Base-by-base conservation (phyloP, 2,113 vertebrate genomes). In the Oncorhynchus kisutch region DNA sequence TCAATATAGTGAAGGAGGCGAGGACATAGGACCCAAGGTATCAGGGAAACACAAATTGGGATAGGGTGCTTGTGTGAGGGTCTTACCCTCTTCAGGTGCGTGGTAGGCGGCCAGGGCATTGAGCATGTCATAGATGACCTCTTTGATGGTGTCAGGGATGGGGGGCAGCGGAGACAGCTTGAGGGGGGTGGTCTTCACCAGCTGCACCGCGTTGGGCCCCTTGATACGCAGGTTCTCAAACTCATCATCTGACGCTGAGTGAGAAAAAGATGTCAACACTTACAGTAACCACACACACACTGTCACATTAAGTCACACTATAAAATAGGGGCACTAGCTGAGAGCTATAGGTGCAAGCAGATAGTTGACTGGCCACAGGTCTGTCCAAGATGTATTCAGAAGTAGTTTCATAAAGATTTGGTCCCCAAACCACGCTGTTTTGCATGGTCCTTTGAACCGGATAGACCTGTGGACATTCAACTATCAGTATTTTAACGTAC, bases 161-260 rank as follows among this genome's bases (percentile, higher is more conserved):
- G 94, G 67, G 1, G 96, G 96, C 73, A 97, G 88, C 5, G 96
- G 91, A 1, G 96, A 96, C n/a, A 96, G 94, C 82, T 98, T 98
- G 71, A 98, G 89, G 18, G 96, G 96, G 2, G 96, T 98, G 18
- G 96, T 98, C 89, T 98, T 98, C 74, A 98, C 96, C 67, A 98
- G 88, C 83, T 97, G 96, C 29, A 97, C 96, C 48, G 96, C 96
- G 82, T 98, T 97, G 8, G 96, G 96, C 12, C 96, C 96, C 85
- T 97, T 98, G 85, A 98, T 97, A 77, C 96, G 93, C 84, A 98
- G 92, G 87, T 98, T 98, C 89, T 98, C 96, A 91, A 97, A 97
- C 84, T 98, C 96, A 67, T 98, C 96, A 83, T 98, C 96, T 77
- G 96, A 97, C 51, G 96, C 96, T 97, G 16, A 62, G 65, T 54